Evolutionary conservation across 1,140 invertebrate species (phyloP).

Genomic region (Potamilus streckersoni): DNA sequence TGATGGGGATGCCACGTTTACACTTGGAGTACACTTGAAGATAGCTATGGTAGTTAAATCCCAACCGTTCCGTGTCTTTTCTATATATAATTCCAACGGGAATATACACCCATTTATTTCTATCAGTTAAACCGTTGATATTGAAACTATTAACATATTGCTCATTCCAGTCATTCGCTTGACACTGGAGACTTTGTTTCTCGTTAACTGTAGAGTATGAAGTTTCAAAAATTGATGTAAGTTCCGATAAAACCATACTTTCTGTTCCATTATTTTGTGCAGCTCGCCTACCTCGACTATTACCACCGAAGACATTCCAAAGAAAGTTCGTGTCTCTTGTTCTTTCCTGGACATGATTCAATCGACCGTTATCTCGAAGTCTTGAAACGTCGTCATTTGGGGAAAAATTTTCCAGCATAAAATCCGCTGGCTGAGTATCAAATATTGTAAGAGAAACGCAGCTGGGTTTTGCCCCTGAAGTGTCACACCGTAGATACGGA

Average conservation of each 20-base stretch:
- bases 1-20: constrained; percentile 30
- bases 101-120: constrained; percentile 49
- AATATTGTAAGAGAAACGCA: constrained; percentile 33
- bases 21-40: constrained; percentile 35
- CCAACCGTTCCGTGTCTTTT: constrained; percentile 32
- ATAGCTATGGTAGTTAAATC: constrained; percentile 40
- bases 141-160: constrained; percentile 45
- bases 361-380: no score
- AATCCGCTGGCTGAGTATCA: neutral
- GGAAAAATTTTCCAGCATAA: no score
- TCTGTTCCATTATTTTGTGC: no score
- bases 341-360: no score
- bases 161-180: constrained; percentile 22
- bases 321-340: no score
- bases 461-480: constrained; percentile 20
- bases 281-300: no score
- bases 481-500: constrained; percentile 36
- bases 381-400: no score
- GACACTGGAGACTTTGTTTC: constrained; percentile 13
- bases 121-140: constrained; percentile 46
- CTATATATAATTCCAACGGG: constrained; percentile 49
- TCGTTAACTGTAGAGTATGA: no score
- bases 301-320: no score
- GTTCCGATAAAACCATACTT: no score
- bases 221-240: no score